These are phyloP conservation scores for Plecturocebus donacophilus DNA, from an alignment of 2,113 vertebrate genomes.

Conservation along the genomic window DNA sequence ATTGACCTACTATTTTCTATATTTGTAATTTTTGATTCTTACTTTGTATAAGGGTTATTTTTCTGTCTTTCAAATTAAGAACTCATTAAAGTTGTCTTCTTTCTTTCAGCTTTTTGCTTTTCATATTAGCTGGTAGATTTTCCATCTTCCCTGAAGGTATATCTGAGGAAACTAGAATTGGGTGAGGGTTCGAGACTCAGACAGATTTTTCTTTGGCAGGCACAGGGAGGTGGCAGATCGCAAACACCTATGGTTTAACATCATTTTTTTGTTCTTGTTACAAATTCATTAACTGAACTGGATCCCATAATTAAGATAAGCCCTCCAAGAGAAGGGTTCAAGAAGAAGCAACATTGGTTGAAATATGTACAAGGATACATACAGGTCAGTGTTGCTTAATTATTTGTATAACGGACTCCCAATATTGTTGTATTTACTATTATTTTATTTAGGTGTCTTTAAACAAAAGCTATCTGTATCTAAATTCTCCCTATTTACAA, in stretches of 20 bases:
- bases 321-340: neutral
- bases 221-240: neutral
- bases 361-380: neutral
- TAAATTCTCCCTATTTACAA: neutral
- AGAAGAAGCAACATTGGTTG: neutral
- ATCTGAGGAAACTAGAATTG: neutral
- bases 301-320: neutral
- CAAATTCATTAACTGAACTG: neutral
- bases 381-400: neutral
- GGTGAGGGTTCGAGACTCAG: neutral
- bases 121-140: neutral
- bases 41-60: neutral
- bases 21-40: neutral
- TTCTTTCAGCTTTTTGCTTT: neutral
- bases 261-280: neutral
- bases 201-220: neutral
- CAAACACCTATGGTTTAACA: neutral
- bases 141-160: neutral
- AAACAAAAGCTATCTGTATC: neutral
- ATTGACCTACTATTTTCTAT: neutral
- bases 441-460: neutral
- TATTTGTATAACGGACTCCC: neutral
- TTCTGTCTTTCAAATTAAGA: neutral
- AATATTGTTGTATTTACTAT: neutral
- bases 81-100: neutral